These are phyloP conservation scores for Chloroceryle amazona DNA, from an alignment of 2,797 vertebrate genomes.

Conservation along the genomic window DNA sequence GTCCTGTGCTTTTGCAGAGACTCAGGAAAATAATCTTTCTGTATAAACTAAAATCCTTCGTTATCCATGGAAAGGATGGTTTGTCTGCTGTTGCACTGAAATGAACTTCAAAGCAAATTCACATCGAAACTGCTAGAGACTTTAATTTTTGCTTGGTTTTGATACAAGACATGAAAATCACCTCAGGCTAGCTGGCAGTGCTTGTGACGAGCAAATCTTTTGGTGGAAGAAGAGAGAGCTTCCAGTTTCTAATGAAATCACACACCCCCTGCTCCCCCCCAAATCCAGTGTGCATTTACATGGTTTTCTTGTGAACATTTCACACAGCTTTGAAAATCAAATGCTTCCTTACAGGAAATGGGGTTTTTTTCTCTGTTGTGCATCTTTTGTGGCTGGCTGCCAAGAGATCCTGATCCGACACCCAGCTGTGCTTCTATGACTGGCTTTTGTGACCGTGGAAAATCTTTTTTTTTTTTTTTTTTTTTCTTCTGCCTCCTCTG, in stretches of 20 bases:
- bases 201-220: constrained; percentile 46
- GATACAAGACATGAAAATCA: constrained; percentile 50
- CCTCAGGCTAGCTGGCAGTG: constrained; percentile 43
- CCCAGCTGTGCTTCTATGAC: constrained; percentile 47
- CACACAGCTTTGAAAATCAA: constrained; percentile 60
- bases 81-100: neutral
- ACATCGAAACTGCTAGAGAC: constrained; percentile 3
- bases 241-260: constrained; percentile 41
- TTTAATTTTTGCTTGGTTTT: constrained; percentile 52
- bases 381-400: constrained; percentile 45
- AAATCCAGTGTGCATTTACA: constrained; percentile 36
- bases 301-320: constrained; percentile 61
- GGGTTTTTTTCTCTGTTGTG: constrained; percentile 25
- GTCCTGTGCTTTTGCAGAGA: neutral
- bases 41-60: neutral
- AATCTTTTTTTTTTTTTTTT: neutral
- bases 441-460: neutral
- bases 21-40: neutral
- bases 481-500: neutral
- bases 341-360: constrained; percentile 62
- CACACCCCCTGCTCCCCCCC: neutral
- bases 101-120: constrained; percentile 34
- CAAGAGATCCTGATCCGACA: constrained; percentile 32
- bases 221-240: constrained; percentile 38
- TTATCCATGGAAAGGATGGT: neutral